Evolutionary conservation across 1,140 invertebrate species (phyloP), one percentile per base, ranked within the genome.

Genomic region (Drosophila triauraria): DNA sequence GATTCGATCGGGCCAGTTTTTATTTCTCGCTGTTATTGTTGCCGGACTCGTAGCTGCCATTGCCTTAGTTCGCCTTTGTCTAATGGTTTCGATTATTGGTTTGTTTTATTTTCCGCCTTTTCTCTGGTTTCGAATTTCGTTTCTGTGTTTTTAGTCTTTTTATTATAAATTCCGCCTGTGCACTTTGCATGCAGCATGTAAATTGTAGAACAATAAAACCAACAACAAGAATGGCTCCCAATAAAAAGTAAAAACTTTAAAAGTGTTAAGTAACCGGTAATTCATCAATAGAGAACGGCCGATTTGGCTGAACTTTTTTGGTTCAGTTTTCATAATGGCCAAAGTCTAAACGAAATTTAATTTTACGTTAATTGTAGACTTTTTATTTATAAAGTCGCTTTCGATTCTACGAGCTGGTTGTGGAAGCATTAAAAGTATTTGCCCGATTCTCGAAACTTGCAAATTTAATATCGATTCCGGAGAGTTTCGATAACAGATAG

Each of bases 71-170:
- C 17, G 75, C 75, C 53, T 86, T 82, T 86, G 82, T 82, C 63
- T 86, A 86, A 82, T 82, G 74, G 68, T 72, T 86, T 82, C 65
- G 48, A 72, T 86, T 86, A 84, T 80, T 75, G 61, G 53, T 67
- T 58, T 50, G 51, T 62, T 83, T 82, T 67, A 35, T 58, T 69
- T 50, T 27, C 60, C 38, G n/a, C 61, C 15, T 67, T 58, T 64
- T 44, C 42, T 46, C 43, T 13, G 20, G 23, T 20, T 56, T 77
- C 60, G 2, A 32, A 27, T 15, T 50, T 59, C 4, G 20, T 40
- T 71, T 81, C 40, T 50, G 20, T 17, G 10, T 50, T 50, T 78
- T 43, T 48, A 25, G 32, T 15, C 25, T 17, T 25, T 32, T 17
- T 17, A 7, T 35, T 35, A 42, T 40, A 25, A 74, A 68, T 85